phyloP scores from a whole-genome alignment of 2,888 invertebrate genomes.

The Listrodromus nycthemerus region DNA sequence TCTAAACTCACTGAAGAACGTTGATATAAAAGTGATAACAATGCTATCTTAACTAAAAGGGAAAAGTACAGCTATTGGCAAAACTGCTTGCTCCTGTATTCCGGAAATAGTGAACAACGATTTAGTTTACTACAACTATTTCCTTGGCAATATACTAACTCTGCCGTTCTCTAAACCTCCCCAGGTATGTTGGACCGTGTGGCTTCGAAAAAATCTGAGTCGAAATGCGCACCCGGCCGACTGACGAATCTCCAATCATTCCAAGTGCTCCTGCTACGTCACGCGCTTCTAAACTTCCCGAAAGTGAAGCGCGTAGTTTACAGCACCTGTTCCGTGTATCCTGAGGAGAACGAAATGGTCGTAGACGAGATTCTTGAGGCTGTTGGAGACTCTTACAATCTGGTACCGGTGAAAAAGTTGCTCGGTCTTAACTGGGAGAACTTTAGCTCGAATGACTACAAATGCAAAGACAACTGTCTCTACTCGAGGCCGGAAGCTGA shows the following conservation, averaged over 20 bases:
- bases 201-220: slow-evolving; percentile 84
- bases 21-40: slow-evolving; percentile 76
- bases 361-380: slow-evolving; percentile 88
- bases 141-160: neutral
- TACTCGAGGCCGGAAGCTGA: slow-evolving; percentile 92
- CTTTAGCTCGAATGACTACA: slow-evolving; percentile 88
- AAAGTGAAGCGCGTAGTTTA: slow-evolving; percentile 94
- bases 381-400: slow-evolving; percentile 85
- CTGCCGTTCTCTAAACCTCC: slow-evolving; percentile 65
- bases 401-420: slow-evolving; percentile 87
- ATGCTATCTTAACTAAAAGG: slow-evolving; percentile 10
- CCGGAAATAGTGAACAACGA: neutral
- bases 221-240: slow-evolving; percentile 85
- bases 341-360: slow-evolving; percentile 97
- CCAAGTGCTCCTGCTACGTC: slow-evolving; percentile 93
- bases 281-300: slow-evolving; percentile 94
- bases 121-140: no score
- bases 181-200: slow-evolving; percentile 87
- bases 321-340: slow-evolving; percentile 97
- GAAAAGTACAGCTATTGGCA: no score
- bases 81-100: no score
- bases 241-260: slow-evolving; percentile 90
- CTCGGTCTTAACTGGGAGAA: slow-evolving; percentile 89
- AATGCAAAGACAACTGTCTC: slow-evolving; percentile 90
- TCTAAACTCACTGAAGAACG: slow-evolving; percentile 85